Evolutionary conservation across 2,888 invertebrate genomes (phyloP), one percentile per base, ranked within the genome.

Genomic region (Agrotis clavis): DNA sequence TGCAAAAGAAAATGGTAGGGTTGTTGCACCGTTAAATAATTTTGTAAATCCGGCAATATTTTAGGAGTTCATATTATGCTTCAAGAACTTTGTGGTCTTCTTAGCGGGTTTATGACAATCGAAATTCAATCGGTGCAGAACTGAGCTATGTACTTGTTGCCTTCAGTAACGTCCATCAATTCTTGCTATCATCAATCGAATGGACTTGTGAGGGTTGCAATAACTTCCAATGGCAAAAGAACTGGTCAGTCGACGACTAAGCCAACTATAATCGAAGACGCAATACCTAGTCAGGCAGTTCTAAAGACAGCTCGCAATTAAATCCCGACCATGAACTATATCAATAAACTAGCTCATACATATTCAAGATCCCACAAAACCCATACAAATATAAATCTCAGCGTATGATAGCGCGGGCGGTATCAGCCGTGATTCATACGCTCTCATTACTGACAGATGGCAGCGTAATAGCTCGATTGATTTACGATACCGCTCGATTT

Each of bases 371-470:
- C 69, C 30, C 74, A 78, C 66, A 82, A 67, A 79, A 67, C 54
- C 56, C 63, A 60, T 71, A 70, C 68, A 70, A 82, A 74, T 73
- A 86, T 85, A 85, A 82, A 86, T 80, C 81, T 77, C 19, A 18
- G 74, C 53, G 62, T 74, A 75, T 75, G 74, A 81, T 79, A 67
- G 79, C 78, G 74, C 74, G 67, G 74, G 81, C 81, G 81, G 77
- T 79, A 86, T 79, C 73, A 86, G 85, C 80, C 90, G 91, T 93
- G 95, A 94, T 93, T 93, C 93, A 94, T 93, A 88, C 89, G 93
- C 92, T 92, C 94, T 89, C 92, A 89, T 92, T 94, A 93, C 90
- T 92, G 95, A 95, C 94, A 93, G 94, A 93, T 92, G 91, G 92
- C 91, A 88, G 92, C 90, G 91, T 93, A 94, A 94, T 94, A 91